Base-by-base conservation (phyloP, 2,113 vertebrate genomes). In the Formicarius rufipectus region DNA sequence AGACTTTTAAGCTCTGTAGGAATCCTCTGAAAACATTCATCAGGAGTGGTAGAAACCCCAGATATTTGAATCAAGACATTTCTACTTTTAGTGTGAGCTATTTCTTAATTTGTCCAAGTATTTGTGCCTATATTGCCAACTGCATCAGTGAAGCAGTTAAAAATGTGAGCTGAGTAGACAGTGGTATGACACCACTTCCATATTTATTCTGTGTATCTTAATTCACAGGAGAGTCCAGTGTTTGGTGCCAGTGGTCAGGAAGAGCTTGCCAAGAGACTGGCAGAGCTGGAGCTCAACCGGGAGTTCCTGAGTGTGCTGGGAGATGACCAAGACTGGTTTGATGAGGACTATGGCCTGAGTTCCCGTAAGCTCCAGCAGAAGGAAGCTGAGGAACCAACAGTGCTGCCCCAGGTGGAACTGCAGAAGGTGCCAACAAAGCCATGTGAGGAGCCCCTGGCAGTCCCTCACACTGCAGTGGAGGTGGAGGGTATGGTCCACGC, bases 271-370 rank as follows among this genome's bases (percentile, higher is more conserved):
- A 99, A 99, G 96, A 98, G 99, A 78, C 98, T 99, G 56, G 98
- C 99, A 9, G 99, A 99, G 95, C 98, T 99, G 94, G 99, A 99
- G 96, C 98, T 99, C 89, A 99, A 97, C 94, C 98, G 98, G 2
- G 99, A 99, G 84, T 98, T 99, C 74, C 97, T 99, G 20, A 98
- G 98, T 8, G 98, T 97, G 22, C 95, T 99, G n/a, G 98, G 98
- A 77, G 99, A 99, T 52, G 99, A 99, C 60, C 99, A 99, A 62
- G 99, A 99, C 96, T 99, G 99, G 99, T 99, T 99, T 96, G 99
- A 99, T 95, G 99, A 99, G 96, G 99, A 99, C 98, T 99, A 99
- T 96, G 99, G 99, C 69, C 98, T 99, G 94, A 99, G 98, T 89
- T 99, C 98, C 42, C 98, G 44, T 20, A 98, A 98, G 96, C 98